Conservation (phyloP, 2,888 invertebrate genomes). For the Tenthredo amoena region DNA sequence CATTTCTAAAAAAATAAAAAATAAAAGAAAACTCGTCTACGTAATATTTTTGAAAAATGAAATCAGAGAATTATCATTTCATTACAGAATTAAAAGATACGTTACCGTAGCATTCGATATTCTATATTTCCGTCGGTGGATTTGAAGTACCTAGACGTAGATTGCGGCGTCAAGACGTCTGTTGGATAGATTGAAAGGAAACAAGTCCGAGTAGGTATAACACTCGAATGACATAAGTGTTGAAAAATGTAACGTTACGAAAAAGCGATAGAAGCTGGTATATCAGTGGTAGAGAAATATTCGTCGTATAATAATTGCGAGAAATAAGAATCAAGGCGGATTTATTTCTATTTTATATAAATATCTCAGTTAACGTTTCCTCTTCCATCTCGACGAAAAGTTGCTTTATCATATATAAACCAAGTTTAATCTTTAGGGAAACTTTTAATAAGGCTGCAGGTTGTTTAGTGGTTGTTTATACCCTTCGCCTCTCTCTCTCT, state of each 20-base stretch:
- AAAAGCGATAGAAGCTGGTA: background rate
- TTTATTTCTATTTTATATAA: slow-evolving; percentile 8
- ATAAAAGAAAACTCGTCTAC: background rate
- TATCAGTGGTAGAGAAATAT: background rate
- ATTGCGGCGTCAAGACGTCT: slow-evolving; percentile 32
- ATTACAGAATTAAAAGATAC: background rate
- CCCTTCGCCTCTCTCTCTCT: background rate
- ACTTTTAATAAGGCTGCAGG: slow-evolving; percentile 35
- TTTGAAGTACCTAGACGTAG: background rate
- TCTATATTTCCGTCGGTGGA: background rate
- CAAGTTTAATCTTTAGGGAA: slow-evolving; percentile 35
- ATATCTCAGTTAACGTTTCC: background rate
- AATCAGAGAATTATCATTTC: background rate
- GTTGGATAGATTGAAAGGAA: background rate
- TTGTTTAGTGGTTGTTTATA: slow-evolving; percentile 32
- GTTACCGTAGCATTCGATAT: background rate
- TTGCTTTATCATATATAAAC: slow-evolving; percentile 26
- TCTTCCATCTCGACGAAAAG: background rate
- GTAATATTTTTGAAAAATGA: background rate
- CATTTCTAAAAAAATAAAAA: too few species aligned
- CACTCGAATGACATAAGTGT: slow-evolving; percentile 4
- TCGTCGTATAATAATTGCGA: background rate
- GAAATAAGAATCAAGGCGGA: background rate
- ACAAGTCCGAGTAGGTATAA: background rate
- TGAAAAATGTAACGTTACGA: background rate